Conservation (phyloP, 2,113 vertebrate species). For the Callospermophilus lateralis region DNA sequence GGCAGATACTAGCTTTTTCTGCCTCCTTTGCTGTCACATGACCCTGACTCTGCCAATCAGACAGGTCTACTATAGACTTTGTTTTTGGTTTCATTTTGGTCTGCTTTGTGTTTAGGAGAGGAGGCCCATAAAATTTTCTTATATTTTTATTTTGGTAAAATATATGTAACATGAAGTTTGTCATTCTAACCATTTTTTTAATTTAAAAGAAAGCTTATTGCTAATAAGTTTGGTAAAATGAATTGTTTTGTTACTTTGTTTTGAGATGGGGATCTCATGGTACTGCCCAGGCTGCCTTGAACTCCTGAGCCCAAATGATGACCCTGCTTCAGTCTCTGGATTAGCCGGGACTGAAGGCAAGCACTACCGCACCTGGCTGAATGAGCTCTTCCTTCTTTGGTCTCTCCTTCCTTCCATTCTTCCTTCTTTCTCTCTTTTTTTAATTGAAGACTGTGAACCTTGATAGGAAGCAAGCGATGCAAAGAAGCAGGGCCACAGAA, state of each 20-base stretch:
- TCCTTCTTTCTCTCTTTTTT: not conserved
- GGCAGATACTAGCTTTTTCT: not conserved
- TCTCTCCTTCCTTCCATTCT: not conserved
- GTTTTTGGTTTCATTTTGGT: not conserved
- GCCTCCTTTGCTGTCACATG: not conserved
- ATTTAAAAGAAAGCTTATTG: not conserved
- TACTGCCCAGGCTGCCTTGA: not conserved
- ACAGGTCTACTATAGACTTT: not conserved
- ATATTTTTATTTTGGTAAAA: not conserved
- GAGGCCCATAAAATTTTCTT: not conserved
- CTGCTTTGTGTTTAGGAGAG: not conserved
- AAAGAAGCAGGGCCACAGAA: not conserved
- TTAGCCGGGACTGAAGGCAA: not conserved
- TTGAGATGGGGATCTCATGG: not conserved
- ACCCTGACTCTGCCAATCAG: not conserved
- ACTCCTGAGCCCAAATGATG: not conserved
- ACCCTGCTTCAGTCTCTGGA: not conserved
- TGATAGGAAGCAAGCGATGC: not conserved
- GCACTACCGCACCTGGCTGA: no score
- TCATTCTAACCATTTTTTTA: not conserved
- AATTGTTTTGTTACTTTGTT: not conserved
- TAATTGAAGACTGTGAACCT: not conserved
- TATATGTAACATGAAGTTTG: not conserved
- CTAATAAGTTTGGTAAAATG: not conserved
- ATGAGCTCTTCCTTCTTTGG: not conserved